phyloP scores from a whole-genome alignment of 2,888 invertebrate species.

The Hemistola chrysoprasaria region DNA sequence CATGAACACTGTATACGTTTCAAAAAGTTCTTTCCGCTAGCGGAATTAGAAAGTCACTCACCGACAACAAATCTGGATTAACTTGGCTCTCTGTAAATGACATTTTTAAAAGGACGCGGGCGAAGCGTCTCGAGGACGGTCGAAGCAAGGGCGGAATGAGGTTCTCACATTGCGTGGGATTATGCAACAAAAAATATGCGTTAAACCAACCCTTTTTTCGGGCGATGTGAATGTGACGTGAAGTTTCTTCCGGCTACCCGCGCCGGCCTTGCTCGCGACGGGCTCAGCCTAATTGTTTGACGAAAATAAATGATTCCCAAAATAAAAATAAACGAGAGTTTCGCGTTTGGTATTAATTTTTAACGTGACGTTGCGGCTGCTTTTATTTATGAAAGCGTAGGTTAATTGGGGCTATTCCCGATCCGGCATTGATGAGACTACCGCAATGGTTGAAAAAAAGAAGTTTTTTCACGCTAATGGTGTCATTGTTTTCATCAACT shows the following conservation, averaged over 20 bases:
- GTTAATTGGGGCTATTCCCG: slow-evolving; percentile 40
- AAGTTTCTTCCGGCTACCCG: slow-evolving; percentile 66
- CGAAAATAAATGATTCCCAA: slow-evolving; percentile 79
- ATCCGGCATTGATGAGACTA: slow-evolving; percentile 24
- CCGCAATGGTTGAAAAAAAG: slow-evolving; percentile 20
- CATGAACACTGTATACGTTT: slow-evolving; percentile 78
- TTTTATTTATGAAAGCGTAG: slow-evolving; percentile 47
- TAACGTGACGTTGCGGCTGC: slow-evolving; percentile 59
- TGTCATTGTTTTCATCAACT: slow-evolving; percentile 20
- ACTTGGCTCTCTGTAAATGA: slow-evolving; percentile 66
- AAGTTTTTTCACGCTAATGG: slow-evolving; percentile 19
- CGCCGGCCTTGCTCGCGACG: slow-evolving; percentile 59
- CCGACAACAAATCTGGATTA: slow-evolving; percentile 76
- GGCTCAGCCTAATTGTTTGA: slow-evolving; percentile 75
- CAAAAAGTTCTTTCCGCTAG: slow-evolving; percentile 69
- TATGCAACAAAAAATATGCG: slow-evolving; percentile 70
- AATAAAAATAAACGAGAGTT: slow-evolving; percentile 78
- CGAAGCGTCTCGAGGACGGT: slow-evolving; percentile 47
- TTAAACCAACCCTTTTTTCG: slow-evolving; percentile 69
- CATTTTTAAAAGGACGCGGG: slow-evolving; percentile 64
- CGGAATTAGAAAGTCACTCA: slow-evolving; percentile 79
- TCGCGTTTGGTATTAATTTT: slow-evolving; percentile 73
- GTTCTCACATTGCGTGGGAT: slow-evolving; percentile 57
- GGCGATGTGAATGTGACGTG: slow-evolving; percentile 61
- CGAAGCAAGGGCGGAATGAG: slow-evolving; percentile 44